A percentile compares a stretch with the other conserved stretches of the same genome.
phyloP scores from a whole-genome alignment of 2,888 invertebrate genomes.

The Eupithecia tripunctaria region DNA sequence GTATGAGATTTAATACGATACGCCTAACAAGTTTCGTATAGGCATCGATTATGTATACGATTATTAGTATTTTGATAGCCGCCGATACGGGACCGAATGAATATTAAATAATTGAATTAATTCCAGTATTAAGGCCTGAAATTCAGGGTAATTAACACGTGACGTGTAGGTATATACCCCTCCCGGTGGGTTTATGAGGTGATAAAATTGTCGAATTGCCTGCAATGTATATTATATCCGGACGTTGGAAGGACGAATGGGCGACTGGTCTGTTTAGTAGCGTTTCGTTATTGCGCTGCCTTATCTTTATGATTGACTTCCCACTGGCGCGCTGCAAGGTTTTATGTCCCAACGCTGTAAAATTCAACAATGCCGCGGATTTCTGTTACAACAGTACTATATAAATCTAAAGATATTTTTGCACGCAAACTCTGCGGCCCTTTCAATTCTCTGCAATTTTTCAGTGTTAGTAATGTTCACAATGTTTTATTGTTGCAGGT shows the following conservation, averaged over 20 bases:
- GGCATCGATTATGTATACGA: constrained; percentile 53
- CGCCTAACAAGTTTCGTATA: constrained; percentile 51
- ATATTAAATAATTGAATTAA: constrained; percentile 72
- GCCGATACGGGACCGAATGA: constrained; percentile 61
- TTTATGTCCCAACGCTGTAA: constrained; percentile 41
- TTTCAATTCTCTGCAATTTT: constrained; percentile 22
- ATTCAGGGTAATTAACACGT: constrained; percentile 66
- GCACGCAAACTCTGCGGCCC: constrained; percentile 28
- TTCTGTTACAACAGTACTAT: constrained; percentile 36
- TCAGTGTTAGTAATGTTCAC: constrained; percentile 39
- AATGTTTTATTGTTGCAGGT: constrained; percentile 62
- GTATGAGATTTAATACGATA: constrained; percentile 35
- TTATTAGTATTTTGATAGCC: constrained; percentile 58
- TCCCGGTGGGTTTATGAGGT: constrained; percentile 63
- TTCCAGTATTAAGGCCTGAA: constrained; percentile 64
- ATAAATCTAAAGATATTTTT: constrained; percentile 38
- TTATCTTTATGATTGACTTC: constrained; percentile 64
- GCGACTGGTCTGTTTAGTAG: constrained; percentile 46
- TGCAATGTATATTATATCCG: constrained; percentile 44
- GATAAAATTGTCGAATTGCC: constrained; percentile 64
- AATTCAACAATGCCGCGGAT: constrained; percentile 38
- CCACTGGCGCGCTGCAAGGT: constrained; percentile 47
- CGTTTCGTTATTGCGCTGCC: constrained; percentile 51
- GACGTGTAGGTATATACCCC: constrained; percentile 49
- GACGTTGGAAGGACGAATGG: constrained; percentile 37